A percentile compares a stretch with the other conserved stretches of the same genome.
Conservation (phyloP, 2,113 vertebrate genomes). For the Actenoides hombroni region DNA sequence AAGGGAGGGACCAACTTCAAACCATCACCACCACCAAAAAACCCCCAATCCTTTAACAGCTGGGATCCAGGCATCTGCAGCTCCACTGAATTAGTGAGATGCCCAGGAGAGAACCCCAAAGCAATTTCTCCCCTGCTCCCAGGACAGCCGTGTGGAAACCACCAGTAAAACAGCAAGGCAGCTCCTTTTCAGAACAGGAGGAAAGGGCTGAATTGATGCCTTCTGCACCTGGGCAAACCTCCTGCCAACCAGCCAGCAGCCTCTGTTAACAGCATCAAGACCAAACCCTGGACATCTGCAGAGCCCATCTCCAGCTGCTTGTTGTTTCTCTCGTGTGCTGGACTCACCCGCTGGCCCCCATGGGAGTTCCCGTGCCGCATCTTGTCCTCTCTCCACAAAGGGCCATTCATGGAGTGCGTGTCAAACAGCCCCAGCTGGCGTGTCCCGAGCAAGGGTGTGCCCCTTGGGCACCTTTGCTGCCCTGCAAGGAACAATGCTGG, state of each 20-base stretch:
- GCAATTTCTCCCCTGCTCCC: background rate
- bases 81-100: background rate
- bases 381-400: background rate
- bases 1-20: background rate
- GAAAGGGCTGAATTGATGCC: background rate
- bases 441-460: background rate
- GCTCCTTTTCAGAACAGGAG: background rate
- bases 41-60: background rate
- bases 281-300: background rate
- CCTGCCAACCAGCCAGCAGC: background rate
- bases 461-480: background rate
- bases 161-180: background rate
- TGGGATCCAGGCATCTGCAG: background rate
- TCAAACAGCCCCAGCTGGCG: background rate
- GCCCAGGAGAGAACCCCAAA: background rate
- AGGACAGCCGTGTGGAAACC: background rate
- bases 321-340: background rate
- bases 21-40: background rate
- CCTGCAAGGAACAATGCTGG: background rate
- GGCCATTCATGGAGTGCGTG: background rate
- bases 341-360: background rate
- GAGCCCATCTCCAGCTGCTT: background rate
- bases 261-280: background rate
- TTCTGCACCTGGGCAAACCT: slow-evolving; percentile 7
- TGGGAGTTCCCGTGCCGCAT: background rate